Evolutionary conservation across 2,888 invertebrate species (phyloP).

Genomic region (Orchesella flavescens): DNA sequence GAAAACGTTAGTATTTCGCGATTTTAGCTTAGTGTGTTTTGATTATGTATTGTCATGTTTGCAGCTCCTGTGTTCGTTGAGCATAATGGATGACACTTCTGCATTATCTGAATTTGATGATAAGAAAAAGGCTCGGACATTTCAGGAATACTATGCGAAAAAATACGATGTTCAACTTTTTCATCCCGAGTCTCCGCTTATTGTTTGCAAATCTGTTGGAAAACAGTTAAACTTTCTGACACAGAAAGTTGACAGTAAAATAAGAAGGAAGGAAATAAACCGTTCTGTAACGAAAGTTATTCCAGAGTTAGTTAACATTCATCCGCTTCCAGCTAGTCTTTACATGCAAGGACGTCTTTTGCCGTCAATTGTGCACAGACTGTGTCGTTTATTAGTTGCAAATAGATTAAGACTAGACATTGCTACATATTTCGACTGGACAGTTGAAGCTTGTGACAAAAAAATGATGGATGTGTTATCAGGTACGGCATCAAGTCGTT

Average conservation of each 20-base stretch:
- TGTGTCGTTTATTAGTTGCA: constrained; percentile 81
- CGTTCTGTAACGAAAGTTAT: constrained; percentile 77
- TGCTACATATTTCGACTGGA: constrained; percentile 38
- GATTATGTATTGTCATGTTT: constrained; percentile 3
- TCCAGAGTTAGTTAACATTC: constrained; percentile 88
- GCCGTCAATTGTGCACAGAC: constrained; percentile 88
- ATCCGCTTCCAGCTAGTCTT: constrained; percentile 78
- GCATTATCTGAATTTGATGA: constrained; percentile 81
- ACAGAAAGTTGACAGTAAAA: constrained; percentile 25
- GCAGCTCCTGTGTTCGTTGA: constrained; percentile 81
- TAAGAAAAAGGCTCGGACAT: constrained; percentile 77
- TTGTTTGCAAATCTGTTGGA: constrained; percentile 85
- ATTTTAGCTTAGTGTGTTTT: too few relatives aligned
- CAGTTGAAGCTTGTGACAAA: not conserved
- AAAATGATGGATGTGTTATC: too few relatives aligned
- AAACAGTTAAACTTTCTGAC: constrained; percentile 79
- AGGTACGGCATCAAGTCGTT: too few relatives aligned
- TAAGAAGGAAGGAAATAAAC: constrained; percentile 12
- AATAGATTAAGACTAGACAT: constrained; percentile 82
- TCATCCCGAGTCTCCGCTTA: constrained; percentile 82
- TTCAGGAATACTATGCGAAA: constrained; percentile 82
- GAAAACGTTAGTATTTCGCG: not conserved
- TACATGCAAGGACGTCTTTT: constrained; percentile 90
- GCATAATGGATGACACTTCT: constrained; percentile 80
- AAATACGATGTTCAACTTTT: constrained; percentile 83